Evolutionary conservation across 2,797 vertebrate species (phyloP), one percentile per base, ranked within the genome.

Genomic region (Phoebastria nigripes): DNA sequence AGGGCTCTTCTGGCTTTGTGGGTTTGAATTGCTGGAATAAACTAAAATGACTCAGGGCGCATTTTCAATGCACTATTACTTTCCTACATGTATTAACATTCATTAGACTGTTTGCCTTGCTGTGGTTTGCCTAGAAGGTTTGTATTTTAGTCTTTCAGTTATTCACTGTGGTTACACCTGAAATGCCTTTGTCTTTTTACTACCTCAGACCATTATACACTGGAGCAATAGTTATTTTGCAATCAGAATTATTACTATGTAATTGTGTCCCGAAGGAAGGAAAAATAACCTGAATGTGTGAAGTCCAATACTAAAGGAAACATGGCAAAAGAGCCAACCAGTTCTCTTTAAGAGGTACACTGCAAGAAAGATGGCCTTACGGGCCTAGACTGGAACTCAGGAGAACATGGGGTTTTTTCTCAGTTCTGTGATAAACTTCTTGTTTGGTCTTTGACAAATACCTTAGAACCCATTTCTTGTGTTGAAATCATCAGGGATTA

Each of bases 91-190:
- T 35, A 58, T 84, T 86, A 91, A n/a, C 67, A 66, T 91, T 76
- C 39, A 87, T 91, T 93, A 65, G 28, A 11, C 7, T 87, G 5
- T 55, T 79, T 72, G 35, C n/a, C 19, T 77, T 78, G 42, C 12
- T 94, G 56, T 92, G 86, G 84, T 94, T 94, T 95, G 69, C 81
- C 89, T 80, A 15, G 81, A 58, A 93, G 66, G 70, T 61, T 89
- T 3, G 1, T 66, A 13, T 51, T 95, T 82, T 35, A 87, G 39
- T 79, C 62, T 79, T 79, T 42, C 26, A 55, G 9, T 88, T 96
- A 76, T 19, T 95, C 7, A 1, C 22, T 87, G 46, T 90, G 52
- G 88, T 62, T 92, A 70, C 31, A 77, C 55, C 25, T 90, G 80
- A 49, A 93, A 67, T 82, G 46, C n/a, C 21, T 69, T 66, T 55